A percentile compares a stretch with the other conserved stretches of the same genome.
These are phyloP conservation scores for Drosophila carrolli DNA, from an alignment of 1,140 invertebrate species.

Conservation along the genomic window DNA sequence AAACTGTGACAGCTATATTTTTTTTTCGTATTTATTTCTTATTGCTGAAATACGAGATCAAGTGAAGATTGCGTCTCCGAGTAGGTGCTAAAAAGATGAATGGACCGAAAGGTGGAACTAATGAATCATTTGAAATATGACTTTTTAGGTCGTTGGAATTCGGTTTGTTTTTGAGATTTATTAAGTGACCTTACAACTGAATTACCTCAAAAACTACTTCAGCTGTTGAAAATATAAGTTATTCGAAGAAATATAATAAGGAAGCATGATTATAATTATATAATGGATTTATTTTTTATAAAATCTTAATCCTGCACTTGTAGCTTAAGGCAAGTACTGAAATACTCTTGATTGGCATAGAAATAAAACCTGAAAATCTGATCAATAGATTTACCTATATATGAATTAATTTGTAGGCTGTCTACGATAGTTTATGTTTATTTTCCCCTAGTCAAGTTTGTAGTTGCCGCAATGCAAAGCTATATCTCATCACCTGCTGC, in stretches of 20 bases:
- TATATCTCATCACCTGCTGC: constrained; percentile 18
- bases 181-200: constrained; percentile 9
- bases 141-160: neutral
- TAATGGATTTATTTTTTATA: too few species aligned
- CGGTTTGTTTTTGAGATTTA: neutral
- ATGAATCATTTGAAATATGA: constrained; percentile 11
- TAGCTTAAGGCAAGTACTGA: too few species aligned
- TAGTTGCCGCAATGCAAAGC: neutral
- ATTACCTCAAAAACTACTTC: neutral
- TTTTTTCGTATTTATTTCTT: constrained; percentile 5
- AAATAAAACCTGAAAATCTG: too few species aligned
- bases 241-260: neutral
- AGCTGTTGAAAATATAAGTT: too few species aligned
- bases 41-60: constrained; percentile 26
- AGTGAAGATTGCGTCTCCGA: constrained; percentile 10
- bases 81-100: constrained; percentile 21
- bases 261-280: neutral
- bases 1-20: constrained; percentile 9
- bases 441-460: neutral
- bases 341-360: too few species aligned
- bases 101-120: constrained; percentile 7
- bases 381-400: too few species aligned
- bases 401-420: too few species aligned
- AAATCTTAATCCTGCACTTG: too few species aligned
- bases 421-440: neutral